Base-by-base conservation (phyloP, 2,888 invertebrate genomes). In the Tipula lateralis region DNA sequence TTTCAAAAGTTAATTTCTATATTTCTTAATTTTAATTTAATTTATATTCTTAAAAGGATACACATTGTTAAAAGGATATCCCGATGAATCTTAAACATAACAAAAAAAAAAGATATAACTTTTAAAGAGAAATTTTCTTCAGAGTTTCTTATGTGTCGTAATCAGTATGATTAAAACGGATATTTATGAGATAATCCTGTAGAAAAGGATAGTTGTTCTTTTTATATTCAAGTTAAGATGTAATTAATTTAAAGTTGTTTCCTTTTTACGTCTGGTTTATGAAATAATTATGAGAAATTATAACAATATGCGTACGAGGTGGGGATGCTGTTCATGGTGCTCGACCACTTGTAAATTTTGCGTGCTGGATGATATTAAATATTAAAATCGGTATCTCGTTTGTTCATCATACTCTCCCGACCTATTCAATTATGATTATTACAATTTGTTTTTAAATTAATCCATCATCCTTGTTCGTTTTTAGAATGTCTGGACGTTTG, bases 21-120 rank as follows among this genome's bases (percentile, higher is more conserved):
- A 66, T 66, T 24, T 66, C 66, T 66, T 66, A 66, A 66, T 19
- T 66, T 66, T 66, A 66, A 66, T 66, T 66, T 66, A 66, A 66
- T 66, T 66, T 24, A 66, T 66, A 24, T 66, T 24, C 66, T 24
- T 24, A 66, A 36, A 66, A 24, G 66, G 24, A 66, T 24, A 66
- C 66, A 66, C 66, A 66, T 9, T 9, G 24, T 66, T 24, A 66
- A 66, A 66, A 66, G 66, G 66, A 66, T 66, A 66, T 66, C 66
- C 24, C 44, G n/a, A 16, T 44, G 44, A 44, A 13, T 66, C 12
- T 44, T 36, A 36, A 36, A 36, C 2, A 66, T 66, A 66, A n/a
- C n/a, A n/a, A n/a, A n/a, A n/a, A n/a, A n/a, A n/a, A 66, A 24
- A 66, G 24, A 9, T 9, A 7, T 66, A 66, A 66, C 9, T 50